Conservation (phyloP, 2,113 vertebrate genomes). For the Oreochromis niloticus region DNA sequence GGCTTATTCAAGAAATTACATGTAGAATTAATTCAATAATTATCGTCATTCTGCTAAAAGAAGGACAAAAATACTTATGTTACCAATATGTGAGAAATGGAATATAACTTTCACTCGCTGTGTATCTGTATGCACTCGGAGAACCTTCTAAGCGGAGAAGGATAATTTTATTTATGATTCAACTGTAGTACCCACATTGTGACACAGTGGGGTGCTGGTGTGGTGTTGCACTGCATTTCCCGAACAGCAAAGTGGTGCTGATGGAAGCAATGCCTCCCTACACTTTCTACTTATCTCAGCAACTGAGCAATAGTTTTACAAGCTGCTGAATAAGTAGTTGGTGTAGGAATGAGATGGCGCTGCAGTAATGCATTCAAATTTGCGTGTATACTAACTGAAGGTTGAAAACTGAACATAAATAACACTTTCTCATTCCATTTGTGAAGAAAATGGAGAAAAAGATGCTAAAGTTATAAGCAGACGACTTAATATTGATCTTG, state of each 20-base stretch:
- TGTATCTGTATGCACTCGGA: not conserved
- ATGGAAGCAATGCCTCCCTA: not conserved
- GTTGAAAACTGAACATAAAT: not conserved
- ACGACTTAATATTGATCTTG: not conserved
- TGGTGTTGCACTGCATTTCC: not conserved
- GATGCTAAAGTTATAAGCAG: not conserved
- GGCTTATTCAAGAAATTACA: not conserved
- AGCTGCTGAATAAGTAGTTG: not conserved
- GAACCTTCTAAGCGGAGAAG: not conserved
- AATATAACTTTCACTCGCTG: not conserved
- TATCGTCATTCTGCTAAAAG: not conserved
- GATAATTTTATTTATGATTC: not conserved
- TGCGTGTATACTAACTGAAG: not conserved
- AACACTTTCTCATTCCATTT: not conserved
- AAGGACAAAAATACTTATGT: not conserved
- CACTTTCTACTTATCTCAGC: not conserved
- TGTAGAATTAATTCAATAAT: not conserved
- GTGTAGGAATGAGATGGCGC: not conserved
- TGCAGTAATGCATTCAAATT: not conserved
- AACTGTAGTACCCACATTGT: not conserved
- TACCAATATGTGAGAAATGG: not conserved
- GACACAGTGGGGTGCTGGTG: constrained; percentile 13
- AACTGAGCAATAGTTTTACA: not conserved
- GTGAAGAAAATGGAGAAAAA: not conserved
- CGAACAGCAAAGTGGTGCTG: not conserved